Percentiles rank a stretch among this genome's conserved stretches.
These are phyloP conservation scores for Coracias cyanogaster DNA, from an alignment of 2,797 vertebrate species.

Conservation along the genomic window DNA sequence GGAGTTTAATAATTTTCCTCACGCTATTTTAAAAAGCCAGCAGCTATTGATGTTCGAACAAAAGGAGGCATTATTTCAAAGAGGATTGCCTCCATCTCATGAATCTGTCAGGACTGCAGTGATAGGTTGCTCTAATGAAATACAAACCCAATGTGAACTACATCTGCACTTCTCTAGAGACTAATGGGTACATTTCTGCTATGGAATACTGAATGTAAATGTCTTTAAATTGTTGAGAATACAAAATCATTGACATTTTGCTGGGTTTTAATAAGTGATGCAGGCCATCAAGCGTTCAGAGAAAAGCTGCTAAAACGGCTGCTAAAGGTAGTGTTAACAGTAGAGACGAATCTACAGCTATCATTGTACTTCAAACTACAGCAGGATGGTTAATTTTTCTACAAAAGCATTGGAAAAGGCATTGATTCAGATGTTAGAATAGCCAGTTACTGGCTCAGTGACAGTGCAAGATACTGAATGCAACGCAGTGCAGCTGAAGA, in stretches of 20 bases:
- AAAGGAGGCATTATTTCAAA: neutral
- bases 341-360: neutral
- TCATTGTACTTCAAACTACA: neutral
- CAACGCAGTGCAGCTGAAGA: rapidly evolving
- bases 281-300: neutral
- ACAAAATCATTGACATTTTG: neutral
- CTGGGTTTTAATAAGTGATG: neutral
- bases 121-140: neutral
- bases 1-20: neutral
- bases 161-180: neutral
- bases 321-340: neutral
- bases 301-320: neutral
- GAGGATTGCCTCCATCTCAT: neutral
- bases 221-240: neutral
- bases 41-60: neutral
- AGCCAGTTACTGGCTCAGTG: neutral
- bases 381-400: neutral
- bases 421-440: neutral
- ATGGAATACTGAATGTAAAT: neutral
- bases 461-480: neutral
- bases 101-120: neutral
- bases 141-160: neutral
- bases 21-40: neutral
- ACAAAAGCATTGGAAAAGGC: neutral
- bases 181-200: neutral